A percentile compares a stretch with the other conserved stretches of the same genome.
phyloP scores from a whole-genome alignment of 2,113 vertebrate species.

The Lanius collurio region DNA sequence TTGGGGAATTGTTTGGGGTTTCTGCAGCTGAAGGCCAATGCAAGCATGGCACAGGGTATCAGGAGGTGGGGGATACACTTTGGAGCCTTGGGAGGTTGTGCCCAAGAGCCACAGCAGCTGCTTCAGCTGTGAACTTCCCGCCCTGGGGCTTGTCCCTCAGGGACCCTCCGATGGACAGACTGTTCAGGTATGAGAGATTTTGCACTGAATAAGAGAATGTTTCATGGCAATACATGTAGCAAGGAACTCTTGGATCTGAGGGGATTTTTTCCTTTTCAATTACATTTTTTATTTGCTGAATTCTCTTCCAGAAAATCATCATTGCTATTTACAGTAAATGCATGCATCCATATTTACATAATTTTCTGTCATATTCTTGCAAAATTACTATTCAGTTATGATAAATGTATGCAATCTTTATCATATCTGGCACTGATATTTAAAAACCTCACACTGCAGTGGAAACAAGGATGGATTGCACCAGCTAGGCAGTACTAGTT shows the following conservation, averaged over 20 bases:
- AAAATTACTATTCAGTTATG: neutral
- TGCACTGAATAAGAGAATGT: neutral
- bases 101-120: rapidly evolving
- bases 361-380: neutral
- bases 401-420: neutral
- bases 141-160: rapidly evolving
- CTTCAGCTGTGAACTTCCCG: rapidly evolving
- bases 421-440: neutral
- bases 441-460: neutral
- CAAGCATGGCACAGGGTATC: neutral
- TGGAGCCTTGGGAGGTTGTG: rapidly evolving
- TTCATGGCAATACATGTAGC: neutral
- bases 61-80: neutral
- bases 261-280: neutral
- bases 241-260: neutral
- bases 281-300: constrained; percentile 20
- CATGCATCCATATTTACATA: neutral
- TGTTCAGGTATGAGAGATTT: neutral
- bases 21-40: neutral
- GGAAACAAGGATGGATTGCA: neutral
- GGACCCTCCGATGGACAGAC: neutral
- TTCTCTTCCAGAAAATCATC: neutral
- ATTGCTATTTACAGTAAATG: constrained; percentile 2
- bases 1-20: rapidly evolving
- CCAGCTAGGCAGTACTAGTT: neutral